Conservation (phyloP, 2,113 vertebrate genomes). For the Xenopus borealis region DNA sequence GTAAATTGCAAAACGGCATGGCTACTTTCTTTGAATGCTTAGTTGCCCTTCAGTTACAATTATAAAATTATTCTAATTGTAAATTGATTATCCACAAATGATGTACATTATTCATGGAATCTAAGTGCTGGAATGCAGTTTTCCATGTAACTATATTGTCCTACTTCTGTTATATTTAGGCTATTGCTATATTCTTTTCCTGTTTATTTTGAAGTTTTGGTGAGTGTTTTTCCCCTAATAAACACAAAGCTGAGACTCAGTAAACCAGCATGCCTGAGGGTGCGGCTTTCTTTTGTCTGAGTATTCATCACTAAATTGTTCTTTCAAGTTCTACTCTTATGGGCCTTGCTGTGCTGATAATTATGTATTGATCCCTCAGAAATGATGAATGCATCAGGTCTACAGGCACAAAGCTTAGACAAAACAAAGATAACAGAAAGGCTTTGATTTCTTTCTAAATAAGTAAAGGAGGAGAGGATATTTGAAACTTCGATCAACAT, state of each 20-base stretch:
- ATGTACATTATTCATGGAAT: too few species aligned
- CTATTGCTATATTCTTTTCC: background rate
- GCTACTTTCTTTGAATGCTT: too few species aligned
- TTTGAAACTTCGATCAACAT: too few species aligned
- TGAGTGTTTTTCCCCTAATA: conserved; percentile 1
- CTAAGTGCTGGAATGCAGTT: too few species aligned
- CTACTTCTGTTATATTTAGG: too few species aligned
- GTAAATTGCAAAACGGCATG: too few species aligned
- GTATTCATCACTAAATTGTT: conserved; percentile 40
- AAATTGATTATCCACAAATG: too few species aligned
- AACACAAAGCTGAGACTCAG: conserved; percentile 16
- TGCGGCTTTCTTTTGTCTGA: conserved; percentile 31
- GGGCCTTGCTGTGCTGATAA: conserved; percentile 47
- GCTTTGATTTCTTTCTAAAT: conserved; percentile 28
- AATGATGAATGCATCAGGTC: conserved; percentile 48
- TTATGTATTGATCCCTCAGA: conserved; percentile 60
- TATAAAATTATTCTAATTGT: too few species aligned
- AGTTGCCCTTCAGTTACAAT: too few species aligned
- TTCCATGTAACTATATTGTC: too few species aligned
- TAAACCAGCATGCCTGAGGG: conserved; percentile 24
- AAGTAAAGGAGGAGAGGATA: conserved; percentile 16
- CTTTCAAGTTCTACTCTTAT: conserved; percentile 34
- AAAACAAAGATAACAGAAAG: conserved; percentile 42
- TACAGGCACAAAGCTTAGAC: conserved; percentile 45
- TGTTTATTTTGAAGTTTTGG: conserved; percentile 17